Percentiles rank a stretch among this genome's conserved stretches.
Evolutionary conservation across 92 coral and sea anemone genomes (phyloP).

Genomic region (Desmophyllum pertusum): DNA sequence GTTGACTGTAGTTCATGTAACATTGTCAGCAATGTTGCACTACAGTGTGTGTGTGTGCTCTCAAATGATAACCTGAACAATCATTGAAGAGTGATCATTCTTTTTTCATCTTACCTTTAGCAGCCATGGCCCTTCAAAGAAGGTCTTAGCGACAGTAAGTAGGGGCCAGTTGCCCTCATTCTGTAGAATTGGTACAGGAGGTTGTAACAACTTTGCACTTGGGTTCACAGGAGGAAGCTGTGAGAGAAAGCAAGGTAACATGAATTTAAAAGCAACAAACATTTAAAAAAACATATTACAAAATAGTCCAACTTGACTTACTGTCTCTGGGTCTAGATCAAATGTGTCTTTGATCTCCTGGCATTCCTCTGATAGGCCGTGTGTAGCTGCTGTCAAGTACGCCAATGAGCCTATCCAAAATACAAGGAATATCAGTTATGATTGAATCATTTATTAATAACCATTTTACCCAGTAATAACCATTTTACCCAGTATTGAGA

Average conservation of each 20-base stretch:
- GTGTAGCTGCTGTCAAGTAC: slow-evolving; percentile 97
- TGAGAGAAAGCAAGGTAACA: neutral
- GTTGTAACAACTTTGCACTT: slow-evolving; percentile 82
- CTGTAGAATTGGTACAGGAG: slow-evolving; percentile 90
- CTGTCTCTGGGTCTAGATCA: slow-evolving; percentile 80
- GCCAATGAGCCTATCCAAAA: slow-evolving; percentile 75
- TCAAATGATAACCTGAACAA: neutral
- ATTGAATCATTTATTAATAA: neutral
- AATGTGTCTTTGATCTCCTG: slow-evolving; percentile 84
- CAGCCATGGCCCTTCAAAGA: slow-evolving; percentile 96
- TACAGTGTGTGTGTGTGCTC: too few species aligned
- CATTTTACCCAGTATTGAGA: too few species aligned
- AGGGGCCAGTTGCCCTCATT: slow-evolving; percentile 99
- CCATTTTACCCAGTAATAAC: too few species aligned
- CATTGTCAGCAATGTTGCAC: neutral
- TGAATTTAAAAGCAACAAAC: neutral
- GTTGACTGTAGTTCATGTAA: too few species aligned
- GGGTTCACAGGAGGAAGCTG: slow-evolving; percentile 90
- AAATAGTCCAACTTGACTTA: slow-evolving; percentile 31
- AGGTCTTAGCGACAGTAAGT: slow-evolving; percentile 92
- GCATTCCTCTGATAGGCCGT: slow-evolving; percentile 88
- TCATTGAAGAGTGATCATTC: neutral
- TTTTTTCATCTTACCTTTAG: slow-evolving; percentile 67
- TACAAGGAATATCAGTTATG: neutral
- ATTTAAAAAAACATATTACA: neutral